Percentiles rank a stretch among this genome's conserved stretches.
Evolutionary conservation across 1,140 invertebrate species (phyloP).

Genomic region (Drosophila pachea): DNA sequence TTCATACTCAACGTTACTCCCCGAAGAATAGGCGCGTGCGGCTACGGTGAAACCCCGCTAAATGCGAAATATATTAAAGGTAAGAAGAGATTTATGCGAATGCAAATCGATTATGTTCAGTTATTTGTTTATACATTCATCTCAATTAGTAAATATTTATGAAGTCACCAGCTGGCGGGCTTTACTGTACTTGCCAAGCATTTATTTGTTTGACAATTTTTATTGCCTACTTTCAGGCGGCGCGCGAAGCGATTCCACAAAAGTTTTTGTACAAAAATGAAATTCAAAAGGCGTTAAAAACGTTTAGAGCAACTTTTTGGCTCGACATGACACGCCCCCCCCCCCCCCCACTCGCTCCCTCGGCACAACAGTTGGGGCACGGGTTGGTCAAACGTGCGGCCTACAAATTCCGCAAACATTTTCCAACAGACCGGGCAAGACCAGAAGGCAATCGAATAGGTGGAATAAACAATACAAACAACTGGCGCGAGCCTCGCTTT

Average conservation of each 20-base stretch:
- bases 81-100: too few species aligned
- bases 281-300: constrained; percentile 75
- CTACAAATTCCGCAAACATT: constrained; percentile 61
- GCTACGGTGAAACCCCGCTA: not conserved
- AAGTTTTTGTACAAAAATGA: constrained; percentile 47
- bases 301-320: constrained; percentile 70
- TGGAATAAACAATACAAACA: constrained; percentile 54
- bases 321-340: constrained; percentile 67
- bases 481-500: constrained; percentile 11
- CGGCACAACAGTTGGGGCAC: not conserved
- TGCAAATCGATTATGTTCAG: too few species aligned
- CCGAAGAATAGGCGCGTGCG: constrained; percentile 4
- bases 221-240: constrained; percentile 69
- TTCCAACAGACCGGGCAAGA: constrained; percentile 25
- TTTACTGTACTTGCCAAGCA: constrained; percentile 62
- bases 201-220: constrained; percentile 76
- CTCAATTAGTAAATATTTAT: too few species aligned
- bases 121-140: too few species aligned
- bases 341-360: too few species aligned
- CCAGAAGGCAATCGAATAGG: constrained; percentile 56
- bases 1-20: constrained; percentile 10
- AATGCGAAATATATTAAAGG: too few species aligned
- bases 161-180: not conserved
- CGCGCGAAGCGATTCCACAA: constrained; percentile 38
- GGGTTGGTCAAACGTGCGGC: constrained; percentile 33